Percentiles rank a stretch among this genome's conserved stretches.
These are phyloP conservation scores for Cephalotes varians DNA, from an alignment of 2,888 invertebrate genomes.

Conservation along the genomic window DNA sequence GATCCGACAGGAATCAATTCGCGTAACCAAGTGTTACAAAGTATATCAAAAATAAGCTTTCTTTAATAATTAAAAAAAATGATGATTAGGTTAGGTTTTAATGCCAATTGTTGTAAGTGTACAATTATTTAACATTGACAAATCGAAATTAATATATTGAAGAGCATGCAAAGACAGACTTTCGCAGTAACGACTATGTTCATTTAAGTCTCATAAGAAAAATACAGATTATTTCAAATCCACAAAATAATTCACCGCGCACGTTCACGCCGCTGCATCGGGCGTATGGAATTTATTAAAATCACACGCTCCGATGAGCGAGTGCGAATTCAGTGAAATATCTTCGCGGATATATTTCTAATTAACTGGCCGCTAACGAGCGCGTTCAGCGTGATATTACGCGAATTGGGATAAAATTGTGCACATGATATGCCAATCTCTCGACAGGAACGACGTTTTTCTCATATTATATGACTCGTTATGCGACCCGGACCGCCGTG, in stretches of 20 bases:
- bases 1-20: not conserved
- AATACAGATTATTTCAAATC: not conserved
- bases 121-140: not conserved
- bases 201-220: not conserved
- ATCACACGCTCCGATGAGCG: constrained; percentile 8
- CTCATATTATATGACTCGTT: constrained; percentile 47
- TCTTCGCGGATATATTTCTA: constrained; percentile 42
- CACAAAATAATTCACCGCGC: not conserved
- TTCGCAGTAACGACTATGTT: not conserved
- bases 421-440: constrained; percentile 4
- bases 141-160: not conserved
- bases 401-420: constrained; percentile 42
- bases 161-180: not conserved
- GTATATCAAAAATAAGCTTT: not conserved
- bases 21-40: not conserved
- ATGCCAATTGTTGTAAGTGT: not conserved
- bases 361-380: constrained; percentile 40
- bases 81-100: not conserved
- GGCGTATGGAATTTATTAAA: constrained; percentile 33
- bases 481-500: constrained; percentile 13
- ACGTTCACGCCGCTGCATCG: not conserved
- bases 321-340: not conserved
- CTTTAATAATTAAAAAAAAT: not conserved
- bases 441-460: constrained; percentile 37
- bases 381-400: constrained; percentile 16